phyloP scores from a whole-genome alignment of 2,888 invertebrate species.

The Sarcophaga carnaria region DNA sequence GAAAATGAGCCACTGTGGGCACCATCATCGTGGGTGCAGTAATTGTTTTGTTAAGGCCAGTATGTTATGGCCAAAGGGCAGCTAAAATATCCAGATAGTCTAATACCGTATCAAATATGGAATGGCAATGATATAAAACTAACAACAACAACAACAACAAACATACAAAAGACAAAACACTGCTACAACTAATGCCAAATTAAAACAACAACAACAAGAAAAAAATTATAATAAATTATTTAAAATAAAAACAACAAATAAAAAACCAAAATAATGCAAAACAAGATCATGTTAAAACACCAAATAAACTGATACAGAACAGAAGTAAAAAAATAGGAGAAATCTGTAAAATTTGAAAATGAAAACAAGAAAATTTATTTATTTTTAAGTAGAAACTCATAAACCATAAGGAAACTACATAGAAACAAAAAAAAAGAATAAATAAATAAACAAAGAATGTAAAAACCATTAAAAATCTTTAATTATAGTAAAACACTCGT shows the following conservation, averaged over 20 bases:
- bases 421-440: slow-evolving; percentile 28
- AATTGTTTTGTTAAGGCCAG: slow-evolving; percentile 72
- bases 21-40: slow-evolving; percentile 96
- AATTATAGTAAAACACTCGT: slow-evolving; percentile 32
- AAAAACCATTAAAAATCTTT: too few species aligned
- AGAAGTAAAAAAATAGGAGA: neutral
- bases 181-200: slow-evolving; percentile 71
- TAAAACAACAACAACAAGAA: slow-evolving; percentile 11
- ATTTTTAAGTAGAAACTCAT: slow-evolving; percentile 58
- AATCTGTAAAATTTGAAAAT: neutral
- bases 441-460: neutral
- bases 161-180: slow-evolving; percentile 70
- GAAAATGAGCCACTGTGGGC: slow-evolving; percentile 98
- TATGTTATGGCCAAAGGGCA: slow-evolving; percentile 19
- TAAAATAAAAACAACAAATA: slow-evolving; percentile 15
- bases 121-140: slow-evolving; percentile 13
- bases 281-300: slow-evolving; percentile 51
- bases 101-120: neutral
- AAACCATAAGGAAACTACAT: slow-evolving; percentile 44
- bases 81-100: slow-evolving; percentile 40
- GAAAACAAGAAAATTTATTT: slow-evolving; percentile 31
- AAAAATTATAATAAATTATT: slow-evolving; percentile 26
- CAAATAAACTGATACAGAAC: slow-evolving; percentile 38
- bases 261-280: slow-evolving; percentile 44
- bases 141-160: slow-evolving; percentile 47